A percentile compares a stretch with the other conserved stretches of the same genome.
Conservation (phyloP, 1,140 invertebrate species). For the Ips typographus region DNA sequence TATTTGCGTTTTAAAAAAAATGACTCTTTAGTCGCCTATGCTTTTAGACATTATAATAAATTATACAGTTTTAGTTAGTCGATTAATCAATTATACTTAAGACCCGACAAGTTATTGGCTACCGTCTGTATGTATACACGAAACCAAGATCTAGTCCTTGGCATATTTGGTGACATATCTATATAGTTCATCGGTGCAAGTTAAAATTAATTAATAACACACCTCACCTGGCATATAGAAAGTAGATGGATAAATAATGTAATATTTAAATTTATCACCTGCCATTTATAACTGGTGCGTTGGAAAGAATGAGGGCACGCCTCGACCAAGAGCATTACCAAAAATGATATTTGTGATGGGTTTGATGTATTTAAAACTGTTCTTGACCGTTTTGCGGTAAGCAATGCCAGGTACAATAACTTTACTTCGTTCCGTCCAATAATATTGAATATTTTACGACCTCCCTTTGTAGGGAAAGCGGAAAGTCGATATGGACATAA, state of each 20-base stretch:
- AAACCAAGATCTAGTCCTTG: background rate
- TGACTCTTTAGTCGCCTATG: no score
- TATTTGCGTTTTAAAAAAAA: no score
- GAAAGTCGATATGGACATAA: no score
- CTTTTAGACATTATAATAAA: no score
- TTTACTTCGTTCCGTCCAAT: no score
- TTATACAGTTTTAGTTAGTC: no score
- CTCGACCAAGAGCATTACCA: background rate
- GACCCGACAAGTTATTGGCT: no score
- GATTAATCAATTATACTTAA: no score
- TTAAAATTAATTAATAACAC: slow-evolving; percentile 8
- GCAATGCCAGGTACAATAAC: background rate
- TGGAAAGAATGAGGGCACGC: slow-evolving; percentile 10
- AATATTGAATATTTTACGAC: no score
- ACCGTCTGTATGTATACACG: no score
- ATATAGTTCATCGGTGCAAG: slow-evolving; percentile 13
- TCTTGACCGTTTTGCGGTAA: background rate
- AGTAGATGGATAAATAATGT: slow-evolving; percentile 11
- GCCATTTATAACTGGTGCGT: slow-evolving; percentile 15
- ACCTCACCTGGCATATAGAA: slow-evolving; percentile 10
- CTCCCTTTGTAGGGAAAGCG: no score
- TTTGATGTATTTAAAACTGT: background rate
- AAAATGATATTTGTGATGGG: slow-evolving; percentile 3
- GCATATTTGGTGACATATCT: slow-evolving; percentile 11
- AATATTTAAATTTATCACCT: slow-evolving; percentile 24